A percentile compares a stretch with the other conserved stretches of the same genome.
phyloP scores from a whole-genome alignment of 2,797 vertebrate species.

The Falco novaeseelandiae region DNA sequence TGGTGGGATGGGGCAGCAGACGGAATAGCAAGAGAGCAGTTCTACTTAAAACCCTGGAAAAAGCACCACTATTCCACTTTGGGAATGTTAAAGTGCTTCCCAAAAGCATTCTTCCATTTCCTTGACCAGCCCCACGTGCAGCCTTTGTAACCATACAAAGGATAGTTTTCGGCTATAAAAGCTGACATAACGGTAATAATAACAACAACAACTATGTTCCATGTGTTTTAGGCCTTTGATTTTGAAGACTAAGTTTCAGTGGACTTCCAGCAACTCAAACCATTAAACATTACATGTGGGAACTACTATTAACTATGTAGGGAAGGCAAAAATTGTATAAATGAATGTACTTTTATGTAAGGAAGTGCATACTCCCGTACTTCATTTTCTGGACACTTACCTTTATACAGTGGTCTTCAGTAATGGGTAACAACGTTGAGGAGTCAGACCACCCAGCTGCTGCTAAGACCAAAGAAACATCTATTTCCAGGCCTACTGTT shows the following conservation, averaged over 20 bases:
- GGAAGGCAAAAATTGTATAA: not conserved
- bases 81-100: not conserved
- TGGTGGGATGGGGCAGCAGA: not conserved
- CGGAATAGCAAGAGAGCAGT: not conserved
- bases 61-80: not conserved
- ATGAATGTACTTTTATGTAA: not conserved
- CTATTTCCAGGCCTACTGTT: not conserved
- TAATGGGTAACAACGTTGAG: conserved; percentile 19
- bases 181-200: not conserved
- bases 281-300: not conserved
- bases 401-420: not conserved
- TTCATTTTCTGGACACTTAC: conserved; percentile 19
- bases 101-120: not conserved
- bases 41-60: not conserved
- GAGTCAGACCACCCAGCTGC: conserved; percentile 3
- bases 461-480: conserved; percentile 28
- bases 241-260: not conserved
- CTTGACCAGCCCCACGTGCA: not conserved
- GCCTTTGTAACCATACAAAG: not conserved
- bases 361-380: not conserved
- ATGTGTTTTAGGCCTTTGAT: not conserved
- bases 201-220: not conserved
- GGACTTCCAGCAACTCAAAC: not conserved
- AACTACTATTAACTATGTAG: not conserved
- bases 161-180: not conserved